Evolutionary conservation across 2,113 vertebrate genomes (phyloP).

Genomic region (Panurus biarmicus): DNA sequence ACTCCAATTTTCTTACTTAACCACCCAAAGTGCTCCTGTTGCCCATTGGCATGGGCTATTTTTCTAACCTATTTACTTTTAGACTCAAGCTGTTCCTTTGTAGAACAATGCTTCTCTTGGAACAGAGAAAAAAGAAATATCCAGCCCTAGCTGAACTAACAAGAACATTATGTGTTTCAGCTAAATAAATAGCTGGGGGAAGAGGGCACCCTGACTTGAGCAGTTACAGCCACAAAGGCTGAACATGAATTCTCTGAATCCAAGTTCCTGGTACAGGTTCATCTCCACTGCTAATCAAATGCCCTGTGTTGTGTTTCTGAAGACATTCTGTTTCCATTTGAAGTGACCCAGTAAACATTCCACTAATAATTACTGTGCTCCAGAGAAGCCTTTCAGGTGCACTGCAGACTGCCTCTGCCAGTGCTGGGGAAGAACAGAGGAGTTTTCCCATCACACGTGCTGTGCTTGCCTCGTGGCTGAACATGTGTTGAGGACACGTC

Average conservation of each 20-base stretch:
- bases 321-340: background rate
- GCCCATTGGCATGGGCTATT: background rate
- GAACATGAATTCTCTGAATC: background rate
- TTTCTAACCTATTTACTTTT: conserved; percentile 22
- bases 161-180: conserved; percentile 9
- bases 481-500: rapidly evolving
- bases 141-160: background rate
- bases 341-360: background rate
- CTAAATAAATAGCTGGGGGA: conserved; percentile 14
- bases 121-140: conserved; percentile 23
- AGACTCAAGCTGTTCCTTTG: conserved; percentile 10
- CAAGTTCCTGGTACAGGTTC: background rate
- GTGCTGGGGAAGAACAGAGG: background rate
- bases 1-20: background rate
- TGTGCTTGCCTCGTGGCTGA: background rate
- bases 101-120: conserved; percentile 22
- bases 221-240: background rate
- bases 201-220: background rate
- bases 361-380: background rate
- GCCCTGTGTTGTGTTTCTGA: background rate
- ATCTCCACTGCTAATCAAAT: background rate
- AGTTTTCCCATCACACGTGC: background rate
- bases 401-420: rapidly evolving
- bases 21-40: background rate
- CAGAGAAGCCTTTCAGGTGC: background rate